Evolutionary conservation across 2,113 vertebrate species (phyloP), one percentile per base, ranked within the genome.

Genomic region (Columba janthina): DNA sequence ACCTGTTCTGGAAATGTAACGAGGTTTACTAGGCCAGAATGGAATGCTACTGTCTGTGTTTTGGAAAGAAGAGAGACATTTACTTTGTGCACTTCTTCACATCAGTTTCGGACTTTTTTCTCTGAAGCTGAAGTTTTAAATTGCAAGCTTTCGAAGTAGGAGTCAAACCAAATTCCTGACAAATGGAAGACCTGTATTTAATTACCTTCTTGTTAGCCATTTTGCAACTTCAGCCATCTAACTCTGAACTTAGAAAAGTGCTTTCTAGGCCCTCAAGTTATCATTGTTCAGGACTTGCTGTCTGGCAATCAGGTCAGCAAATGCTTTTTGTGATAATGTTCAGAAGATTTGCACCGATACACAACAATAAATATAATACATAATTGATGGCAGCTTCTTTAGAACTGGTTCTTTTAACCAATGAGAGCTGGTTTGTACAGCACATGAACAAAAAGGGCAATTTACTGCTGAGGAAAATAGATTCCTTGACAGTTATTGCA

Each of bases 401-500:
- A 36, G 29, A 73, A 90, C 25, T 85, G 16, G 3, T 66, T 78
- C 32, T 74, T 91, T 57, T 76, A 83, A 72, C 34, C 81, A 74
- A 15, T 44, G 22, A 80, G 28, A 73, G 12, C 24, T 67, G 18
- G 17, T 80, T 88, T 93, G 69, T 73, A 36, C 40, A 60, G 12
- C 7, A 21, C 38, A 36, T 12, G n/a, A 91, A 61, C 48, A 74
- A 89, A 93, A 91, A 95, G 26, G 50, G 72, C 53, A 56, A 51
- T 88, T 90, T 86, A 64, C 61, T 78, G 54, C 61, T 84, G 64
- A 32, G 61, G 32, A 51, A 83, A 79, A 48, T 34, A 81, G 34
- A 32, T 72, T 96, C 22, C 66, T 87, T 95, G 66, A 75, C 64
- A 67, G 73, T 89, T 89, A 50, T 51, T 80, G 51, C 85, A 94